These are phyloP conservation scores for Caenorhabditis remanei DNA, from an alignment of 1,140 invertebrate genomes.

Conservation along the genomic window DNA sequence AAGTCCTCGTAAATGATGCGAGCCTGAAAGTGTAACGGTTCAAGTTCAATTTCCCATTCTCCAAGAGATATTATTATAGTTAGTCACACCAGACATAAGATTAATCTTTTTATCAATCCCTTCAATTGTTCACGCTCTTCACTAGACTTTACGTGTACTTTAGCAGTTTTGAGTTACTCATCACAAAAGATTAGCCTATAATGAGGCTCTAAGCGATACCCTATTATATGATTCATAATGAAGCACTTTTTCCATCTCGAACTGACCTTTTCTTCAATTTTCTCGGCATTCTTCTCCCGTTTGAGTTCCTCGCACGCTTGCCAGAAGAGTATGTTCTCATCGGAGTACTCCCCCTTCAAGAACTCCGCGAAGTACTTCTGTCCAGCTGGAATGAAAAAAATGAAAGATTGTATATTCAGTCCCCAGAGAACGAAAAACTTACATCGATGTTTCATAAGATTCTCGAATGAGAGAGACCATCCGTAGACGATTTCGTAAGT, in stretches of 20 bases:
- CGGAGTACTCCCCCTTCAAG: constrained; percentile 96
- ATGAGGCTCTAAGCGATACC: neutral
- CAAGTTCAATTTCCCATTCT: too few relatives aligned
- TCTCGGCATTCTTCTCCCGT: constrained; percentile 89
- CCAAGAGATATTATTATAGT: too few relatives aligned
- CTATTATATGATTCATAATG: constrained; percentile 17
- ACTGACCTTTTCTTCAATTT: constrained; percentile 85
- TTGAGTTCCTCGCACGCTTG: constrained; percentile 97
- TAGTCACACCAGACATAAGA: too few relatives aligned
- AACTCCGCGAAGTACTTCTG: constrained; percentile 96
- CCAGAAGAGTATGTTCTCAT: constrained; percentile 99
- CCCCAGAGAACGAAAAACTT: neutral
- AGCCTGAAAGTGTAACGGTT: constrained; percentile 80
- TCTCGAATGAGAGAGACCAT: constrained; percentile 95
- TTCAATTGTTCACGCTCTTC: too few relatives aligned
- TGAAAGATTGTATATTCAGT: neutral
- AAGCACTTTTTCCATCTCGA: constrained; percentile 79
- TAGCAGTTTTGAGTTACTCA: neutral
- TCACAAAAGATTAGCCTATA: neutral
- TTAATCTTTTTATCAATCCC: too few relatives aligned
- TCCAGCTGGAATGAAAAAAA: constrained; percentile 83
- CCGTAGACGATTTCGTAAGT: constrained; percentile 90
- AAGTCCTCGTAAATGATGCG: constrained; percentile 98
- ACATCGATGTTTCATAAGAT: constrained; percentile 85
- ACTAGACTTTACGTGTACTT: neutral